A percentile compares a stretch with the other conserved stretches of the same genome.
phyloP scores from a whole-genome alignment of 1,140 invertebrate genomes.

The Venturia canescens region DNA sequence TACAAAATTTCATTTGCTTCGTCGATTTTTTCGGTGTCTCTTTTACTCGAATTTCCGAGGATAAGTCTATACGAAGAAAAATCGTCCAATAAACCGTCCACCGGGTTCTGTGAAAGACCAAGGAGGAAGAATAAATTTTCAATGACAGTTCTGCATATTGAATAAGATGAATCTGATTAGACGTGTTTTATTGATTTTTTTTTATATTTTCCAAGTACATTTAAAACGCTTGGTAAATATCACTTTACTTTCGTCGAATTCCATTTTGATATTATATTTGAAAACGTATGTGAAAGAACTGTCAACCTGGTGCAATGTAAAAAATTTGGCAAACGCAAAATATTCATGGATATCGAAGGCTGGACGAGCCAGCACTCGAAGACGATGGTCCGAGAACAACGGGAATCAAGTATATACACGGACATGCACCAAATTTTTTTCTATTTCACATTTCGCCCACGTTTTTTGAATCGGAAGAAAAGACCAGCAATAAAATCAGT shows the following conservation, averaged over 20 bases:
- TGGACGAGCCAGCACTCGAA: background rate
- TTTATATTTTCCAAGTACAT: background rate
- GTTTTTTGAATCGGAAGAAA: too few relatives aligned
- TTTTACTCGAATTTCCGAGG: background rate
- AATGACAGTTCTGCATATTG: background rate
- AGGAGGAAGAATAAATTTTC: background rate
- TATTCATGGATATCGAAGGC: background rate
- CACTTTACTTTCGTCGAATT: too few relatives aligned
- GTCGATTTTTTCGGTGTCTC: background rate
- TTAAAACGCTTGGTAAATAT: background rate
- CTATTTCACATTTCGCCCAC: too few relatives aligned
- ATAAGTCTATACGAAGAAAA: background rate
- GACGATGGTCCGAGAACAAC: background rate
- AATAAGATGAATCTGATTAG: background rate
- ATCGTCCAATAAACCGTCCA: slow-evolving; percentile 35
- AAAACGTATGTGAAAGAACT: too few relatives aligned
- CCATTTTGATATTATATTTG: too few relatives aligned
- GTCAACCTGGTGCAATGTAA: too few relatives aligned
- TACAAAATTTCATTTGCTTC: slow-evolving; percentile 5
- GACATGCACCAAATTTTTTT: too few relatives aligned
- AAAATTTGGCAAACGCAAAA: background rate
- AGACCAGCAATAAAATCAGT: too few relatives aligned
- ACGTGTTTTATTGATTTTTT: background rate
- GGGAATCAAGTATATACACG: too few relatives aligned
- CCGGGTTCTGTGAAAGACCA: background rate